These are phyloP conservation scores for Sinocyclocheilus maitianheensis DNA, from an alignment of 2,113 vertebrate species.

Conservation along the genomic window DNA sequence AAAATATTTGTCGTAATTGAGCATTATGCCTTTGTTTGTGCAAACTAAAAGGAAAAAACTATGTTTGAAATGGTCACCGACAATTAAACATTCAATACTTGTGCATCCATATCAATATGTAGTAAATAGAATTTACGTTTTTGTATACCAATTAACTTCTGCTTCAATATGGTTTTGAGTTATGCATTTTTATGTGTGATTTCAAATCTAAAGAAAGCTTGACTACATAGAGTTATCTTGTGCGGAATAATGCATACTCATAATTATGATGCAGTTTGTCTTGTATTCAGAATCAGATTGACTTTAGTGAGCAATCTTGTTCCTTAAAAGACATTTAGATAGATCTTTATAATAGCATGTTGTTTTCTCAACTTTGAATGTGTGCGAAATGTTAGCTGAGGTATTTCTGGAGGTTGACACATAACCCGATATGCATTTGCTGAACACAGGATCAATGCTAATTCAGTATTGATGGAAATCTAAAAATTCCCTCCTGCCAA, in stretches of 20 bases:
- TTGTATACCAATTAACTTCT: neutral
- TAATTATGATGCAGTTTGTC: neutral
- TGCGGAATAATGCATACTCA: neutral
- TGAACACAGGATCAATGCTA: slow-evolving; percentile 68
- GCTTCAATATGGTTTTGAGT: neutral
- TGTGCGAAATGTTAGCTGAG: neutral
- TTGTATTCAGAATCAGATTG: neutral
- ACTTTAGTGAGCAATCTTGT: neutral
- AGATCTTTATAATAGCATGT: neutral
- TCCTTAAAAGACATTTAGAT: neutral
- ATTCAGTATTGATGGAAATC: slow-evolving; percentile 70
- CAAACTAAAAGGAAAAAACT: neutral
- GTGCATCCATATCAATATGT: no score
- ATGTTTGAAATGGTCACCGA: no score
- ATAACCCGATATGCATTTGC: slow-evolving; percentile 45
- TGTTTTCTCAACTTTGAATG: neutral
- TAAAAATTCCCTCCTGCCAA: slow-evolving; percentile 52
- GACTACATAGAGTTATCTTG: no score
- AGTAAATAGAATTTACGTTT: neutral
- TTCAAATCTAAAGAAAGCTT: neutral
- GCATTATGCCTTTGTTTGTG: neutral
- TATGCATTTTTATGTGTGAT: neutral
- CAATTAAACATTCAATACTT: no score
- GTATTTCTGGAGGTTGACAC: slow-evolving; percentile 13
- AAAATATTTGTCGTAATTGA: neutral